Conservation (phyloP, 2,113 vertebrate genomes). For the Ailuropoda melanoleuca region DNA sequence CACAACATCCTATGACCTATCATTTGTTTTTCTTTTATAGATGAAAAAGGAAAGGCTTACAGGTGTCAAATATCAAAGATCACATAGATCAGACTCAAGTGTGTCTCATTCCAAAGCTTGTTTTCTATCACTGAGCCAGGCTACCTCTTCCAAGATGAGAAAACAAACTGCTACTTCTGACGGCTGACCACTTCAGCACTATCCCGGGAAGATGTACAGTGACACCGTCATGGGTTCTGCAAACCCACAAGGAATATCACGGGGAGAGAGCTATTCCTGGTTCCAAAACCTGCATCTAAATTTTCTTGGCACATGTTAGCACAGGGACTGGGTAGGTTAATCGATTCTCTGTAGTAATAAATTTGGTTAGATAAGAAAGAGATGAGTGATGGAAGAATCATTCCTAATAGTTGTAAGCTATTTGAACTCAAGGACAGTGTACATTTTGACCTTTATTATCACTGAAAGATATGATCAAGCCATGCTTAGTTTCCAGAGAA, state of each 20-base stretch:
- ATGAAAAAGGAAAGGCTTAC: background rate
- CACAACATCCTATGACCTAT: background rate
- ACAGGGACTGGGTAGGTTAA: background rate
- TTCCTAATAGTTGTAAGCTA: background rate
- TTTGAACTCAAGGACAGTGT: background rate
- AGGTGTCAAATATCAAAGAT: background rate
- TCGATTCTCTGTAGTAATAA: background rate
- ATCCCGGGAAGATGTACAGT: background rate
- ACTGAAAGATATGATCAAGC: constrained; percentile 2
- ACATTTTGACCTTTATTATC: background rate
- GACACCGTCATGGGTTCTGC: background rate
- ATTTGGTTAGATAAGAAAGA: background rate
- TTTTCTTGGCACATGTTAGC: background rate
- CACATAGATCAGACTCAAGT: background rate
- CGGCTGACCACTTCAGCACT: background rate
- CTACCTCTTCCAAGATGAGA: background rate
- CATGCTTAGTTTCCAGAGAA: background rate
- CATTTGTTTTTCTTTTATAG: background rate
- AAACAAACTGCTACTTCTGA: background rate
- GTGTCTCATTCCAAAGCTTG: background rate
- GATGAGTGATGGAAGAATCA: background rate
- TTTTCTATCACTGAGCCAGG: background rate
- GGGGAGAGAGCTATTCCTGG: background rate
- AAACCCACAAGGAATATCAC: background rate
- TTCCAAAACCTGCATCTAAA: background rate